Base-by-base conservation (phyloP, 2,113 vertebrate genomes). In the Ornithorhynchus anatinus region DNA sequence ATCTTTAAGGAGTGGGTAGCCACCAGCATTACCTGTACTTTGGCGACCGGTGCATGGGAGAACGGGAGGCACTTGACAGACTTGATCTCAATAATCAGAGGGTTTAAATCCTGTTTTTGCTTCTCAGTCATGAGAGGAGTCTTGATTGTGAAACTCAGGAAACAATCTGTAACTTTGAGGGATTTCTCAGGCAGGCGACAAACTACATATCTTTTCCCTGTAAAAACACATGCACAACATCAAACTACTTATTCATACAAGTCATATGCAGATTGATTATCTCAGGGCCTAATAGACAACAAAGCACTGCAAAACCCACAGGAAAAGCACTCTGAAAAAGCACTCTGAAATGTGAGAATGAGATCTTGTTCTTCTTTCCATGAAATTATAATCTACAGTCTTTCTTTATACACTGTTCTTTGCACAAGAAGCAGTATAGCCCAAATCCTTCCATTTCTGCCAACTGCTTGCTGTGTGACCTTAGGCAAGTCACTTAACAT, bases 51-150 rank as follows among this genome's bases (percentile, higher is more conserved):
- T 13, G 95, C 72, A 0, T 94, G 94, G 1, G 88, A 84, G 5
- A 87, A 81, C 0, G 96, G 95, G 43, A 97, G 86, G 14, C 86
- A 89, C 8, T 79, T 91, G 19, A 90, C 91, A 4, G 93, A 93
- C 20, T 78, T 57, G 65, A 97, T 90, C 25, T 79, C 94, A 84
- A 98, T 94, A 71, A 90, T 76, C 75, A 96, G 45, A 2, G 96
- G 95, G 56, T 96, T 97, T 35, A 97, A 84, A 39, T 95, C 93
- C 40, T 11, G 73, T 69, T 73, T 93, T 27, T 96, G 89, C 64
- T 92, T 78, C n/a, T 96, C 93, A 0, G 91, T 94, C 67, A 97
- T 82, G 33, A 97, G 84, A 1, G 91, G 89, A 19, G 73, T 69
- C 54, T 95, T 89, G 42, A 94, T 79, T 50, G 87, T 84, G 38